Base-by-base conservation (phyloP, 2,888 invertebrate genomes). In the Ennomos quercinarius region DNA sequence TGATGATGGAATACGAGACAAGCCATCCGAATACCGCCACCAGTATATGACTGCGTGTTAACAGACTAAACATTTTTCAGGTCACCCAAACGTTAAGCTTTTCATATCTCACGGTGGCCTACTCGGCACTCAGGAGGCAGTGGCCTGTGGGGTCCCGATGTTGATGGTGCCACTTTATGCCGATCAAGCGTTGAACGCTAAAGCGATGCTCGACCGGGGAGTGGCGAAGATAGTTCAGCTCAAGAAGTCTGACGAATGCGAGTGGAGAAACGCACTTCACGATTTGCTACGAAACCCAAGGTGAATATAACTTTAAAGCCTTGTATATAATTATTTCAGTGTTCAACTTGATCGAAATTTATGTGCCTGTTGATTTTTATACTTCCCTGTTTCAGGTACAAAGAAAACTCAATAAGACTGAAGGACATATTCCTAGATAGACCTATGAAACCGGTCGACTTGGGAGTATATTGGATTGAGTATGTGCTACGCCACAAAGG, bases 21-120 rank as follows among this genome's bases (percentile, higher is more conserved):
- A 17, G 17, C 17, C 17, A 17, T 17, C 4, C 2, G 17, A 17
- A 17, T 2, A 4, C 17, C 17, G 17, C 17, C 17, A 17, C 27
- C 27, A 27, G 27, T 27, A 27, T 17, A 4, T 27, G 4, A 0
- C 6, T 17, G 17, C n/a, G 11, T 11, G 11, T 27, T 34, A 40
- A 47, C 36, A 41, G 58, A 10, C 10, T 46, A 46, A 41, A 11
- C 12, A 27, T 52, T 50, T 70, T 64, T 46, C 78, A 93, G 93
- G 93, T 77, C 94, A 95, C 66, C 90, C 89, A 2, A 93, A 94
- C 64, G 89, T 93, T 1, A 90, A 87, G 66, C 73, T 94, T 54
- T 94, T 95, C 73, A 93, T 95, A 74, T 93, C 94, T 0, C 95
- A 95, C 79, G 95, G 95, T 6, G 95, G 95, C 6, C 83, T 94